Conservation (phyloP, 2,888 invertebrate species). For the Trilocha varians region DNA sequence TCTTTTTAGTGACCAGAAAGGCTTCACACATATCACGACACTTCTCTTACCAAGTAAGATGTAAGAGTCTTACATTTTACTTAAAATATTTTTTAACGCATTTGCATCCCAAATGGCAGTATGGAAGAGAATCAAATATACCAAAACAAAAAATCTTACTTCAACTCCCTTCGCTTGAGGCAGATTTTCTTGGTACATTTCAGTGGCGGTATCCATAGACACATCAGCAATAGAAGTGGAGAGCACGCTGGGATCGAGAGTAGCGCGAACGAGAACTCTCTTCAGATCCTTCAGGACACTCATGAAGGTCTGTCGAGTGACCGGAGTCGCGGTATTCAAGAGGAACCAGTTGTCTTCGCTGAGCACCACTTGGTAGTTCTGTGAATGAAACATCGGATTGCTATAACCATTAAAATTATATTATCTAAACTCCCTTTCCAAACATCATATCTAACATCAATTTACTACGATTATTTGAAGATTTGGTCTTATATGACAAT, state of each 20-base stretch:
- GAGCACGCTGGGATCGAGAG: constrained; percentile 73
- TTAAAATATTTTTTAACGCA: no score
- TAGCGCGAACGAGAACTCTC: constrained; percentile 87
- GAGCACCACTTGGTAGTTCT: constrained; percentile 77
- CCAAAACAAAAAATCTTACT: no score
- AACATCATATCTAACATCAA: no score
- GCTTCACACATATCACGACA: no score
- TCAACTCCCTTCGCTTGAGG: constrained; percentile 85
- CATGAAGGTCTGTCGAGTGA: constrained; percentile 86
- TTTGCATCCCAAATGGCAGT: constrained; percentile 1
- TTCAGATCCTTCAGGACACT: constrained; percentile 87
- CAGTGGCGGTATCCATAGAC: constrained; percentile 86
- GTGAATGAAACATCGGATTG: constrained; percentile 11
- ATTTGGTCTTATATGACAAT: no score
- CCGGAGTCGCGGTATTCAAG: constrained; percentile 33
- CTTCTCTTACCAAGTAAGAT: no score
- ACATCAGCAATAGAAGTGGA: constrained; percentile 86
- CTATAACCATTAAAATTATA: neutral
- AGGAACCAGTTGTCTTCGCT: constrained; percentile 77
- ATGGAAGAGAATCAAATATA: no score
- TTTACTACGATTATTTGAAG: no score
- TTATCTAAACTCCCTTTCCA: no score
- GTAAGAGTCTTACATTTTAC: no score
- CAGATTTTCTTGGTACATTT: constrained; percentile 71
- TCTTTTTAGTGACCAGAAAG: no score